Percentiles rank a stretch among this genome's conserved stretches.
Evolutionary conservation across 2,113 vertebrate genomes (phyloP).

Genomic region (Ptyas mucosa): DNA sequence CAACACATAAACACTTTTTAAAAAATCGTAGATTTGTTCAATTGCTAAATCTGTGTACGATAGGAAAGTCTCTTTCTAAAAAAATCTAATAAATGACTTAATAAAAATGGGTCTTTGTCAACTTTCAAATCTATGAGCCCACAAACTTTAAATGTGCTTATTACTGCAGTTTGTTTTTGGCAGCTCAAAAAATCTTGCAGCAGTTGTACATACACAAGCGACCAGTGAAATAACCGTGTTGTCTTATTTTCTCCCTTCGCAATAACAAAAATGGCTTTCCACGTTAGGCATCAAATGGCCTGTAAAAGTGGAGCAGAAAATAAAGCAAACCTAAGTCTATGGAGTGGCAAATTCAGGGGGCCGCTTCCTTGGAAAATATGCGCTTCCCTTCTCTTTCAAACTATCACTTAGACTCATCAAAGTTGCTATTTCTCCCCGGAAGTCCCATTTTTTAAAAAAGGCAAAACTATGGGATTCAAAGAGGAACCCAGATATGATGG

Average conservation of each 20-base stretch:
- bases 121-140: not conserved
- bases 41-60: not conserved
- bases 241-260: not conserved
- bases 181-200: not conserved
- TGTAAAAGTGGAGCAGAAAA: slow-evolving; percentile 34
- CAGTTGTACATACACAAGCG: not conserved
- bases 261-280: not conserved
- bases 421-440: not conserved
- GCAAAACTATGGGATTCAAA: not conserved
- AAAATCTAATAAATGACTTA: not conserved
- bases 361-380: not conserved
- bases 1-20: not conserved
- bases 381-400: not conserved
- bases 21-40: not conserved
- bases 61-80: not conserved
- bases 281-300: slow-evolving; percentile 10
- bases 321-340: not conserved
- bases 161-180: not conserved
- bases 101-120: not conserved
- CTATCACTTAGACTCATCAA: not conserved
- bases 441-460: not conserved
- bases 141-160: not conserved
- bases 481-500: slow-evolving; percentile 1
- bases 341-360: not conserved
- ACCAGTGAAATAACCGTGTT: not conserved